phyloP scores from a whole-genome alignment of 1,140 invertebrate genomes.

The Octopus sinensis region DNA sequence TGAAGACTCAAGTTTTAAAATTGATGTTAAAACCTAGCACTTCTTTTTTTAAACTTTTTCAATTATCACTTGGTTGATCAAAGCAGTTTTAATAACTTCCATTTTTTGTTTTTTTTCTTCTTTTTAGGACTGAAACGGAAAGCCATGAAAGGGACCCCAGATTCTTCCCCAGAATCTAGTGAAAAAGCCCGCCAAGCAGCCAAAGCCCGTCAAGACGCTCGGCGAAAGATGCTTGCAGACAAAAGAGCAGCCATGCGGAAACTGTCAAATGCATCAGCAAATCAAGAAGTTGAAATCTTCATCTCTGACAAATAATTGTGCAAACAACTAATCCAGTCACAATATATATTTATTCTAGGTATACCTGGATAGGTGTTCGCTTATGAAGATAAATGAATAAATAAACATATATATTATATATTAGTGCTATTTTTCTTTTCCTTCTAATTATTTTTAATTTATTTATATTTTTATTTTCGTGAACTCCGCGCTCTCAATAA shows the following conservation, averaged over 20 bases:
- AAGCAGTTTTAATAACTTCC: no score
- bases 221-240: conserved; percentile 77
- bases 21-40: no score
- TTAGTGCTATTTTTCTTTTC: not conserved
- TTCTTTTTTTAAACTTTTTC: no score
- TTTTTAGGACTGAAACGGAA: conserved; percentile 39
- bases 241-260: conserved; percentile 65
- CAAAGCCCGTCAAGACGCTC: conserved; percentile 71
- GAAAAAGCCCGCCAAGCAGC: conserved; percentile 59
- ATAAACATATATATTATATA: not conserved
- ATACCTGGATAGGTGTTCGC: no score
- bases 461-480: not conserved
- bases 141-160: conserved; percentile 42
- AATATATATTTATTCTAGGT: not conserved
- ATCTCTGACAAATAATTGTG: conserved; percentile 31
- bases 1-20: no score
- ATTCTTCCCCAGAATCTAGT: conserved; percentile 49
- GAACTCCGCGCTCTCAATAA: not conserved
- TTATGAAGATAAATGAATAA: no score
- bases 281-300: conserved; percentile 48
- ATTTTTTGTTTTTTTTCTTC: conserved; percentile 10
- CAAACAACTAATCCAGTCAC: not conserved
- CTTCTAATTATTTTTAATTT: not conserved
- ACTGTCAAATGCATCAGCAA: conserved; percentile 43
- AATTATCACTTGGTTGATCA: no score